A percentile compares a stretch with the other conserved stretches of the same genome.
phyloP scores from a whole-genome alignment of 2,113 vertebrate species.

The Oxygymnocypris stewartii region DNA sequence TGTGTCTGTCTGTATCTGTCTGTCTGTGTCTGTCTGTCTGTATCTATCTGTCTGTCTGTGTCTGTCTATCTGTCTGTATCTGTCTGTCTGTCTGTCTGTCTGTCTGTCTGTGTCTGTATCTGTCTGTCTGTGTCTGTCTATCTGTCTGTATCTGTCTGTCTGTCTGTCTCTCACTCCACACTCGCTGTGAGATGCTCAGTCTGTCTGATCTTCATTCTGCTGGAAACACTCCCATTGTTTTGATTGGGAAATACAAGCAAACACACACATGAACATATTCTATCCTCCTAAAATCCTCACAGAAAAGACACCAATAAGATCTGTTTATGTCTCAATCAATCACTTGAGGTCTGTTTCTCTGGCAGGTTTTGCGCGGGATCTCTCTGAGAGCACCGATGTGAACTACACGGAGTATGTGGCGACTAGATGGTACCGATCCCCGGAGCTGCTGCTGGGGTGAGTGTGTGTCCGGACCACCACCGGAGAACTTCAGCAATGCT shows the following conservation, averaged over 20 bases:
- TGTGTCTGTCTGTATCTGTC: too few species aligned
- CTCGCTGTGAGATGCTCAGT: conserved; percentile 35
- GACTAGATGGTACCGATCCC: conserved; percentile 98
- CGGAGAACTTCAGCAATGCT: too few species aligned
- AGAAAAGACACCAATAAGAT: neutral
- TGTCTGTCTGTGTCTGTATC: too few species aligned
- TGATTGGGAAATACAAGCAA: neutral
- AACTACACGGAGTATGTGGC: conserved; percentile 99
- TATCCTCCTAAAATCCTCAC: neutral
- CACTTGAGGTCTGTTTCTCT: neutral
- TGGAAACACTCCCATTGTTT: neutral
- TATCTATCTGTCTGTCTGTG: too few species aligned
- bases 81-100: neutral
- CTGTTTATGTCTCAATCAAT: neutral
- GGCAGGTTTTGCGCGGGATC: conserved; percentile 95
- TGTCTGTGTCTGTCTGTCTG: neutral
- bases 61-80: neutral
- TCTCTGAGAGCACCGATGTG: conserved; percentile 95
- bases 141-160: too few species aligned
- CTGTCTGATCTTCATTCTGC: neutral
- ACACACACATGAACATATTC: conserved; percentile 20
- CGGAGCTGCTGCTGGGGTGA: conserved; percentile 94
- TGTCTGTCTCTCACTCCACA: conserved; percentile 43
- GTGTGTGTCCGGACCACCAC: conserved; percentile 43
- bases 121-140: too few species aligned